phyloP scores from a whole-genome alignment of 2,797 vertebrate species.

The Nasua narica region DNA sequence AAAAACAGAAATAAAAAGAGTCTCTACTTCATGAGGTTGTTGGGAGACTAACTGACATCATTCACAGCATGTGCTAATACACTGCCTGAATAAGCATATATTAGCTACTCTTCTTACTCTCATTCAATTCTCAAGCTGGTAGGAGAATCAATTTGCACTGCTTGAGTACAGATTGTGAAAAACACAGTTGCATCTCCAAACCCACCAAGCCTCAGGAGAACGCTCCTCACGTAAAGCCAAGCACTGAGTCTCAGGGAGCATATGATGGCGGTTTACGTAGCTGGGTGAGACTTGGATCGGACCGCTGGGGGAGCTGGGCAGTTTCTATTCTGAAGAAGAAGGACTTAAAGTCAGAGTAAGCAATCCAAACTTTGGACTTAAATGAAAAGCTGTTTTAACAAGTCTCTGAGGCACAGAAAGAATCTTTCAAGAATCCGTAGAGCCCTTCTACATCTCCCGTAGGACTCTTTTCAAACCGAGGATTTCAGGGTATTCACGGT shows the following conservation, averaged over 20 bases:
- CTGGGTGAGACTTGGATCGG: neutral
- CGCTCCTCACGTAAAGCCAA: neutral
- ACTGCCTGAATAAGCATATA: neutral
- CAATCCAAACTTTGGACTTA: slow-evolving; percentile 61
- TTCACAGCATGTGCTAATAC: neutral
- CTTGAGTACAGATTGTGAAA: neutral
- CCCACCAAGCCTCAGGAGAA: neutral
- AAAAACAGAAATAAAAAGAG: neutral
- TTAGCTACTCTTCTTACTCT: neutral
- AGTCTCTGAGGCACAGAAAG: slow-evolving; percentile 67
- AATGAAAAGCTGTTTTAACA: slow-evolving; percentile 72
- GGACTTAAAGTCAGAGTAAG: slow-evolving; percentile 60
- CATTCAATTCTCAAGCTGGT: neutral
- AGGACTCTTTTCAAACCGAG: slow-evolving; percentile 67
- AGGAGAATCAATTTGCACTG: neutral
- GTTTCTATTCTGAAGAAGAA: slow-evolving; percentile 53
- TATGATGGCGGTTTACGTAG: neutral
- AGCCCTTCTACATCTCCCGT: slow-evolving; percentile 43
- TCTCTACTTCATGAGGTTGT: neutral
- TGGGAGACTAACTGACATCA: neutral
- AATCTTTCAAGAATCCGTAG: slow-evolving; percentile 59
- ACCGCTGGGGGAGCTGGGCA: neutral
- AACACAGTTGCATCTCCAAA: neutral
- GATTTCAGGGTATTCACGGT: slow-evolving; percentile 58
- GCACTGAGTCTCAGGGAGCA: neutral